These are phyloP conservation scores for Pseudanteris insignis DNA, from an alignment of 2,888 invertebrate species.

Conservation along the genomic window DNA sequence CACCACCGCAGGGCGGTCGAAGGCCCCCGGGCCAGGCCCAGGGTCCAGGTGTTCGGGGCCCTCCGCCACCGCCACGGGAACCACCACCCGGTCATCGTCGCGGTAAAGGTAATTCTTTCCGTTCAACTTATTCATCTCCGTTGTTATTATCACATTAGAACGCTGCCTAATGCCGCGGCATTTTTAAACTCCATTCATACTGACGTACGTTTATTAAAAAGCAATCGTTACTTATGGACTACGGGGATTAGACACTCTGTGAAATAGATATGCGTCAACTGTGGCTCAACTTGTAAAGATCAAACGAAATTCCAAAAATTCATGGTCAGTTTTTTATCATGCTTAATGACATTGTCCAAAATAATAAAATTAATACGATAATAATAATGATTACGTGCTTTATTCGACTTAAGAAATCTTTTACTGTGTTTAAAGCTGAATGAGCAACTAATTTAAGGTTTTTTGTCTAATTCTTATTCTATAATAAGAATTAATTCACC, in stretches of 20 bases:
- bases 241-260: conserved; percentile 10
- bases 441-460: too few relatives aligned
- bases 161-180: conserved; percentile 42
- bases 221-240: conserved; percentile 9
- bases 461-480: too few relatives aligned
- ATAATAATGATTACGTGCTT: too few relatives aligned
- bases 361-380: too few relatives aligned
- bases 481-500: too few relatives aligned
- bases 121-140: conserved; percentile 21
- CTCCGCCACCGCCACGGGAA: conserved; percentile 86
- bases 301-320: not conserved
- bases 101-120: conserved; percentile 64
- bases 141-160: conserved; percentile 40
- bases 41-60: conserved; percentile 86
- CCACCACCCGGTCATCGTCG: conserved; percentile 62
- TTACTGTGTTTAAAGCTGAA: too few relatives aligned
- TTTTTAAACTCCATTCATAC: conserved; percentile 44
- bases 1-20: conserved; percentile 53
- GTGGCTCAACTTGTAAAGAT: conserved; percentile 19
- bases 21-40: conserved; percentile 61
- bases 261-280: conserved; percentile 30
- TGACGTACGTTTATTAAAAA: conserved; percentile 25
- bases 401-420: too few relatives aligned
- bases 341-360: not conserved
- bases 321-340: not conserved